A percentile compares a stretch with the other conserved stretches of the same genome.
Conservation (phyloP, 2,113 vertebrate genomes). For the Abramis brama region DNA sequence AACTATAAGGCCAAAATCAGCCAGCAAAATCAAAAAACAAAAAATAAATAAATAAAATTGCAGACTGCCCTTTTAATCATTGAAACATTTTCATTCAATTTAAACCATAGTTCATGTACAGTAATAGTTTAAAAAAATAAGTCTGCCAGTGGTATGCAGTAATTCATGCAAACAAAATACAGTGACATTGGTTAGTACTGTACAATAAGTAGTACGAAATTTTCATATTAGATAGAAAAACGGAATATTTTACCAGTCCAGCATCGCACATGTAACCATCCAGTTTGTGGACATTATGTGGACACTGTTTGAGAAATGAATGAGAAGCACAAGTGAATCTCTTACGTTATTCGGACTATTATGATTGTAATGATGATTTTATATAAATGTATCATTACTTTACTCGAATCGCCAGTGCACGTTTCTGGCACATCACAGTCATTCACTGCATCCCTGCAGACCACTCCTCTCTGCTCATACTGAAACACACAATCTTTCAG, state of each 20-base stretch:
- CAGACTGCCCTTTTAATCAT: neutral
- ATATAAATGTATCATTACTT: slow-evolving; percentile 74
- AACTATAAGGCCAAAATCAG: neutral
- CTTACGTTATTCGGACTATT: neutral
- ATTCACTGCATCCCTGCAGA: slow-evolving; percentile 88
- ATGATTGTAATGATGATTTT: neutral
- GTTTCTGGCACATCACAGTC: slow-evolving; percentile 93
- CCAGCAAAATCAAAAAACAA: neutral
- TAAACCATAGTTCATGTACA: neutral
- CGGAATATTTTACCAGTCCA: slow-evolving; percentile 82
- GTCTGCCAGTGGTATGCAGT: neutral
- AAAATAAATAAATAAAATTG: neutral
- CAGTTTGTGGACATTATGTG: slow-evolving; percentile 94
- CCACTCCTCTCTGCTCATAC: slow-evolving; percentile 88
- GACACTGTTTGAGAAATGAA: slow-evolving; percentile 79
- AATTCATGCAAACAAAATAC: neutral
- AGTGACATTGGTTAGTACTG: neutral
- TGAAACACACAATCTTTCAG: slow-evolving; percentile 61
- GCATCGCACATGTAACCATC: slow-evolving; percentile 92
- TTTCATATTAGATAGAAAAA: neutral
- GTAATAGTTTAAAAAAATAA: neutral
- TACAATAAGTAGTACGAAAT: neutral
- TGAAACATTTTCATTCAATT: neutral
- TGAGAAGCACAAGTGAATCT: slow-evolving; percentile 1
- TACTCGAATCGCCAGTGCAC: slow-evolving; percentile 93